Evolutionary conservation across 2,888 invertebrate genomes (phyloP), one percentile per base, ranked within the genome.

Genomic region (Gonocerus acuteangulatus): DNA sequence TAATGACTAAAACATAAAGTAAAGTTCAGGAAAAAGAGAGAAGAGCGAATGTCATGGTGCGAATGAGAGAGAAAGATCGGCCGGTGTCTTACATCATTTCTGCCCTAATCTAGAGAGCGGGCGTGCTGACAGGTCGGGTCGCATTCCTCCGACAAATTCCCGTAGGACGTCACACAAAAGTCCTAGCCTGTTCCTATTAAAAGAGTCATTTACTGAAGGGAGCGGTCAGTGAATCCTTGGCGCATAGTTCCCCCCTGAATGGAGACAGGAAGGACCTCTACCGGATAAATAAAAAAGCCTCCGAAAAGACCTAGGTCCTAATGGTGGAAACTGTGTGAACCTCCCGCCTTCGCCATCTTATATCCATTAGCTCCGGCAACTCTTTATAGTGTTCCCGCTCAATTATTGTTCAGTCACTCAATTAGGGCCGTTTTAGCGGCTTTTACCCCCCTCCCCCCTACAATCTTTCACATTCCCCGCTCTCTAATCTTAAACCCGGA

Each of bases 341-440:
- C 36, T 16, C 1, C 51, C 36, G 36, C 2, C 51, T 15, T 23
- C 19, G 19, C 51, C 51, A 51, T 51, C 51, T 51, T 51, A 51
- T 51, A 51, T 51, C 51, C 51, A 51, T 51, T 51, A 51, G 51
- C 18, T 51, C 27, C 13, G 51, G n/a, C n/a, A 16, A 13, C 51
- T 51, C 51, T 51, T 51, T 51, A 51, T 51, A 51, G 51, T 23
- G 34, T 15, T 11, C 51, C 32, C 18, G 51, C 51, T 34, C 51
- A 51, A 51, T 51, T 51, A 51, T 51, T 51, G 51, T 51, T 51
- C 51, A 51, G 51, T 51, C 51, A 51, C 51, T 51, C 51, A 51
- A 51, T 51, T 51, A 51, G 51, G 34, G 51, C 19, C 51, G 36
- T 51, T 51, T 51, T 54, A 27, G 54, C 54, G 39, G 44, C 44